Evolutionary conservation across 2,888 invertebrate genomes (phyloP).

Genomic region (Patella pellucida): DNA sequence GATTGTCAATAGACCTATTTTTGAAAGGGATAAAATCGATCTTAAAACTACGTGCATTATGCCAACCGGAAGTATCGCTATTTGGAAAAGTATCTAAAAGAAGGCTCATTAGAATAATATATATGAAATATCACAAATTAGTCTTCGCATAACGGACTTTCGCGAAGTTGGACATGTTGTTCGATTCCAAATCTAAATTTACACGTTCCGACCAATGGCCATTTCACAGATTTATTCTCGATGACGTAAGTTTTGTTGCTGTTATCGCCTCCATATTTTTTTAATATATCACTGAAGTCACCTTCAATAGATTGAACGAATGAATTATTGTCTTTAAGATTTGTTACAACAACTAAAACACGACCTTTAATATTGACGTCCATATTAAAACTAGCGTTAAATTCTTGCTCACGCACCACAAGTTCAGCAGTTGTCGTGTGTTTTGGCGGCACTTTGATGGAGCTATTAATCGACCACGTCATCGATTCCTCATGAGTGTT

Average conservation of each 20-base stretch:
- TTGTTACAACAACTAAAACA: constrained; percentile 67
- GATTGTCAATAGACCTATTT: too few species aligned
- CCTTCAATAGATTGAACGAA: constrained; percentile 67
- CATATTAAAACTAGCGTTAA: constrained; percentile 69
- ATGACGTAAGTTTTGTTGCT: constrained; percentile 44
- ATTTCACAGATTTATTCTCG: constrained; percentile 45
- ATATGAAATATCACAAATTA: neutral
- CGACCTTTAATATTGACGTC: constrained; percentile 64
- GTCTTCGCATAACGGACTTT: constrained; percentile 37
- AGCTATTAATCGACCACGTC: constrained; percentile 73
- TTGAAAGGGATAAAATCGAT: too few species aligned
- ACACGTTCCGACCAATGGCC: constrained; percentile 57
- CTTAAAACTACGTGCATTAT: too few species aligned
- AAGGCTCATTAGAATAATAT: too few species aligned
- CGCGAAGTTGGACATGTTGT: constrained; percentile 66
- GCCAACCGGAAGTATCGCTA: too few species aligned
- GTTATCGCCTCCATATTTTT: constrained; percentile 36
- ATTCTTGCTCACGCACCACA: constrained; percentile 72
- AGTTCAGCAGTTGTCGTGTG: constrained; percentile 71
- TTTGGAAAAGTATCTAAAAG: too few species aligned
- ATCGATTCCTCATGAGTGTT: constrained; percentile 68
- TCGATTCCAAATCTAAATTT: constrained; percentile 67
- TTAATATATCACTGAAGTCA: constrained; percentile 60
- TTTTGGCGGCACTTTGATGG: constrained; percentile 67
- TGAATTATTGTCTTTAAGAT: constrained; percentile 69